Percentiles rank a stretch among this genome's conserved stretches.
phyloP scores from a whole-genome alignment of 1,140 invertebrate genomes.

The Antheraea pernyi region DNA sequence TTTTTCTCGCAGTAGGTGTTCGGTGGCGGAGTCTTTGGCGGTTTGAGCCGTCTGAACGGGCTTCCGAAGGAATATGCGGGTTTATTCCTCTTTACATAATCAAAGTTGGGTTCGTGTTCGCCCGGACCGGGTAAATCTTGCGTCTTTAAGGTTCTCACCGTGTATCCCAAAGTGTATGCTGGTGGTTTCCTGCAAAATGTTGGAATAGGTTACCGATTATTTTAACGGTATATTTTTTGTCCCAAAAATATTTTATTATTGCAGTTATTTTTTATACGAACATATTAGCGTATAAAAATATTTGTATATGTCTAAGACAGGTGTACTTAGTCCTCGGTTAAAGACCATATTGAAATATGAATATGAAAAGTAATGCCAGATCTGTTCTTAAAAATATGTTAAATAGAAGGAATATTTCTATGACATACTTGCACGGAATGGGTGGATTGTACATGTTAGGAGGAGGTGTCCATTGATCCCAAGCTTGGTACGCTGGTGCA shows the following conservation, averaged over 20 bases:
- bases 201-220: background rate
- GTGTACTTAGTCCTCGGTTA: too few species aligned
- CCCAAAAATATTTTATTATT: background rate
- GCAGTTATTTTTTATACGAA: too few species aligned
- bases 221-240: background rate
- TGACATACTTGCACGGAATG: constrained; percentile 39
- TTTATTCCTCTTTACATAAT: constrained; percentile 43
- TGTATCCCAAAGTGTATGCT: constrained; percentile 44
- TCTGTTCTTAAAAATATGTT: too few species aligned
- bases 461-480: constrained; percentile 60
- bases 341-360: background rate
- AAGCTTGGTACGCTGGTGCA: constrained; percentile 39
- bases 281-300: too few species aligned
- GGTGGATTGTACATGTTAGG: constrained; percentile 64
- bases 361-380: too few species aligned
- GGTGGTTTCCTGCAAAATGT: constrained; percentile 39
- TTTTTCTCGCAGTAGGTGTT: constrained; percentile 65
- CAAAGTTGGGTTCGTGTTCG: constrained; percentile 46
- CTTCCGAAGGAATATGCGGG: constrained; percentile 56
- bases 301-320: too few species aligned
- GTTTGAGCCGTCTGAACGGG: constrained; percentile 30
- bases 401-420: too few species aligned
- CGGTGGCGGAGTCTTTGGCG: constrained; percentile 42
- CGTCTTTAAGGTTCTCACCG: constrained; percentile 13
- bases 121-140: constrained; percentile 43